These are phyloP conservation scores for Protodeltote pygarga DNA, from an alignment of 2,888 invertebrate species.

Conservation along the genomic window DNA sequence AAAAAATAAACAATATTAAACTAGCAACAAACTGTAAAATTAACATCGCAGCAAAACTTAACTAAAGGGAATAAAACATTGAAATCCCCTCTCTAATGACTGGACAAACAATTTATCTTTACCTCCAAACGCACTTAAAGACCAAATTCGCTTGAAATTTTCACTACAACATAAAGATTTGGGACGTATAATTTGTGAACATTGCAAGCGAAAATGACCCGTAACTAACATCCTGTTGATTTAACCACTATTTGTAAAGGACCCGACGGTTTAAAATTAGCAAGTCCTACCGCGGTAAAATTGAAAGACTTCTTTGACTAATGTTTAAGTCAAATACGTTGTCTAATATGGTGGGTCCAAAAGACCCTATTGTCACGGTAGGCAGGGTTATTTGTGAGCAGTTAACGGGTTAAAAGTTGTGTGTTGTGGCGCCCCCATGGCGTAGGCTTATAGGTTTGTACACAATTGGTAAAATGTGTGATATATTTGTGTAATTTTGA, in stretches of 20 bases:
- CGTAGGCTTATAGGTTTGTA: slow-evolving; percentile 8
- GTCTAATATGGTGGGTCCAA: slow-evolving; percentile 45
- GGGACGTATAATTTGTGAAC: background rate
- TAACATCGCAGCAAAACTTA: slow-evolving; percentile 45
- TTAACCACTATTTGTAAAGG: slow-evolving; percentile 75
- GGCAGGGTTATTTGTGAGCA: slow-evolving; percentile 39
- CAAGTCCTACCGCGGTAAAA: slow-evolving; percentile 79
- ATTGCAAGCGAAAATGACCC: slow-evolving; percentile 42
- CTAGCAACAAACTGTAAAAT: slow-evolving; percentile 51
- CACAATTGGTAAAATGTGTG: slow-evolving; percentile 17
- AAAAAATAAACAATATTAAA: slow-evolving; percentile 46
- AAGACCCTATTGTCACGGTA: slow-evolving; percentile 43
- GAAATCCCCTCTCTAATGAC: slow-evolving; percentile 69
- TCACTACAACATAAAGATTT: slow-evolving; percentile 36
- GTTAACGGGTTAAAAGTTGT: slow-evolving; percentile 50
- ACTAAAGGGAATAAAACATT: slow-evolving; percentile 65
- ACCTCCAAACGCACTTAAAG: slow-evolving; percentile 51
- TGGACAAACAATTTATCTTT: slow-evolving; percentile 67
- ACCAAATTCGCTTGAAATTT: slow-evolving; percentile 35
- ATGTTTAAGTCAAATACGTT: slow-evolving; percentile 41
- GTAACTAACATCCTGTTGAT: slow-evolving; percentile 62
- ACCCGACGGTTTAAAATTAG: slow-evolving; percentile 76
- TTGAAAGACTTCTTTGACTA: slow-evolving; percentile 59
- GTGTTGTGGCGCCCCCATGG: slow-evolving; percentile 41
- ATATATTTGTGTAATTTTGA: slow-evolving; percentile 1